These are phyloP conservation scores for Meta bourneti DNA, from an alignment of 2,888 invertebrate species.

Conservation along the genomic window DNA sequence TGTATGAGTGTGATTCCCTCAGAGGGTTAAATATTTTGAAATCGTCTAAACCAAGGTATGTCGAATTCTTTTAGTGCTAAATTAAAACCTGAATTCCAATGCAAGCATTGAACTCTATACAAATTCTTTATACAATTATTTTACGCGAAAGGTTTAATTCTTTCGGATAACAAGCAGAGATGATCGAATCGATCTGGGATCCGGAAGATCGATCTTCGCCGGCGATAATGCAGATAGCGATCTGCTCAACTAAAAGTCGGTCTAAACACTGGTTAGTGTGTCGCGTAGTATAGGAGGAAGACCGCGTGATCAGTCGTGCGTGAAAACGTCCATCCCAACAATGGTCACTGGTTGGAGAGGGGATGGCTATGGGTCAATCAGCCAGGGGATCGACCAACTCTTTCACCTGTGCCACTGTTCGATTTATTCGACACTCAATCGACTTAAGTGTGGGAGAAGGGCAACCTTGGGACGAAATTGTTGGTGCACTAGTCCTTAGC, in stretches of 20 bases:
- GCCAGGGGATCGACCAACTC: constrained; percentile 1
- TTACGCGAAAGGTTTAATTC: no score
- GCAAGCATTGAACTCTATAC: no score
- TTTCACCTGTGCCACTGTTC: not conserved
- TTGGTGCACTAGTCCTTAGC: not conserved
- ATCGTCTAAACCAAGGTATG: no score
- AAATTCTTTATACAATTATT: no score
- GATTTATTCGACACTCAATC: not conserved
- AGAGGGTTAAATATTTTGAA: no score
- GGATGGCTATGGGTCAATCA: constrained; percentile 47
- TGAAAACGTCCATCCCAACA: constrained; percentile 18
- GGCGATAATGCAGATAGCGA: not conserved
- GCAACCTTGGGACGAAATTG: not conserved
- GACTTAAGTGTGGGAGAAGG: not conserved
- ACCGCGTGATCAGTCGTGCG: not conserved
- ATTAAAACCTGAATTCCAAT: no score
- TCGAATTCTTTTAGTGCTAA: no score
- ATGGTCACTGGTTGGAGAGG: constrained; percentile 3
- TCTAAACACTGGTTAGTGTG: not conserved
- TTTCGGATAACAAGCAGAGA: no score
- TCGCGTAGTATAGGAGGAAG: not conserved
- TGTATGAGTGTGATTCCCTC: no score
- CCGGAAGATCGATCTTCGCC: not conserved
- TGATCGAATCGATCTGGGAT: not conserved
- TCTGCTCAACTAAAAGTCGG: not conserved